Conservation (phyloP, 2,113 vertebrate species). For the Antennarius striatus region DNA sequence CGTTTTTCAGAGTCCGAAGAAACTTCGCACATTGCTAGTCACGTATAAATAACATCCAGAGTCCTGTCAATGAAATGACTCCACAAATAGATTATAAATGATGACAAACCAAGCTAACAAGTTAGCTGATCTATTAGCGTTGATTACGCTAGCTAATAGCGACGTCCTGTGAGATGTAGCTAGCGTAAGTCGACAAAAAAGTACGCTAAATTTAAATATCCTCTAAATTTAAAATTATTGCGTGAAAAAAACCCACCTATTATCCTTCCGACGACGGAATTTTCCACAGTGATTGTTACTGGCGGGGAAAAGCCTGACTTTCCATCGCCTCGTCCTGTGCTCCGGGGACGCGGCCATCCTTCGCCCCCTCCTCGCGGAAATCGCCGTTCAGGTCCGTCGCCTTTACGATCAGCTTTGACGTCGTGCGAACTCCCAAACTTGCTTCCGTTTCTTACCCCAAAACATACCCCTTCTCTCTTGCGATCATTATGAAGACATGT, state of each 20-base stretch:
- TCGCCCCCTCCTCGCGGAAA: not conserved
- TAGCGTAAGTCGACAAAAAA: not conserved
- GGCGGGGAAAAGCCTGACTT: not conserved
- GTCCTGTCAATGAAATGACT: no score
- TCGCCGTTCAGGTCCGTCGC: not conserved
- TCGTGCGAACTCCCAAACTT: not conserved
- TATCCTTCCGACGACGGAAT: constrained; percentile 74
- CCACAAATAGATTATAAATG: no score
- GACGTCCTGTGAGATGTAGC: no score
- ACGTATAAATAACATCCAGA: not conserved
- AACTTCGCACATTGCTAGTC: not conserved
- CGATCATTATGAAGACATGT: rapidly evolving
- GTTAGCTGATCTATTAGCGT: no score
- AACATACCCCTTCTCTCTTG: not conserved
- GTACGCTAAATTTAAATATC: not conserved
- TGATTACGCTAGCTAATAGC: no score
- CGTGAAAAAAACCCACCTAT: constrained; percentile 79
- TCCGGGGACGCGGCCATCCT: not conserved
- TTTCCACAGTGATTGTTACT: constrained; percentile 79
- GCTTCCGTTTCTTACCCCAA: constrained; percentile 20
- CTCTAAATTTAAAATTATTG: not conserved
- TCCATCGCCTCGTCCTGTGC: not conserved
- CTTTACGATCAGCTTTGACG: not conserved
- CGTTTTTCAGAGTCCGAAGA: no score
- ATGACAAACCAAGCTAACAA: no score